Conservation (phyloP, 2,113 vertebrate species). For the Asarcornis scutulata region DNA sequence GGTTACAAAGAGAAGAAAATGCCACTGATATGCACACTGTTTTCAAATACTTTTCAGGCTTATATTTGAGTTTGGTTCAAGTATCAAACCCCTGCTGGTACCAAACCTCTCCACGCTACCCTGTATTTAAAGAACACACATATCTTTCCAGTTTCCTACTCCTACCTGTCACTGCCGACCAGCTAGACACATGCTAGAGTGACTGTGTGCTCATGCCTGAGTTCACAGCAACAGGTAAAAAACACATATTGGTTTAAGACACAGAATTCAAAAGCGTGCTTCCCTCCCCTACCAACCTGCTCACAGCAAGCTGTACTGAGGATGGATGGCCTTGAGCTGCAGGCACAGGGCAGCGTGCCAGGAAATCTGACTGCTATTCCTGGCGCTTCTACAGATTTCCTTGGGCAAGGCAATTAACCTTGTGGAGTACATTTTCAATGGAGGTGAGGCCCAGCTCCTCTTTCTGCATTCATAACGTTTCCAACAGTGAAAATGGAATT, state of each 20-base stretch:
- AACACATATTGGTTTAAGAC: not conserved
- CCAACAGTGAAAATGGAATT: not conserved
- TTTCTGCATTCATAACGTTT: conserved; percentile 12
- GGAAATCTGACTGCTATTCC: conserved; percentile 65
- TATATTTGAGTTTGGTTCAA: not conserved
- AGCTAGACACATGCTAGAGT: not conserved
- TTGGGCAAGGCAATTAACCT: conserved; percentile 72
- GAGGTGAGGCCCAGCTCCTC: conserved; percentile 47
- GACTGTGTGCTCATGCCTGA: not conserved
- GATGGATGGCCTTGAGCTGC: conserved; percentile 61
- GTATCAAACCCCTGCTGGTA: not conserved
- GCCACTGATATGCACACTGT: not conserved
- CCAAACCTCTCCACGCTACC: not conserved
- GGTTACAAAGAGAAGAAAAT: not conserved
- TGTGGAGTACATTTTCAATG: conserved; percentile 50
- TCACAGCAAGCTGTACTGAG: not conserved
- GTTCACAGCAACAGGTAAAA: not conserved
- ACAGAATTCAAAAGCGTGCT: not conserved
- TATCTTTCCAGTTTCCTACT: not conserved
- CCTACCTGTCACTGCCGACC: not conserved
- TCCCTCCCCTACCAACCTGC: not conserved
- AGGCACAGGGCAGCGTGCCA: conserved; percentile 47
- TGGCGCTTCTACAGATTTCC: conserved; percentile 68
- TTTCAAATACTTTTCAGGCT: not conserved
- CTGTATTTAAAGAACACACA: not conserved